These are phyloP conservation scores for Wiebesia pumilae DNA, from an alignment of 1,140 invertebrate genomes.

Conservation along the genomic window DNA sequence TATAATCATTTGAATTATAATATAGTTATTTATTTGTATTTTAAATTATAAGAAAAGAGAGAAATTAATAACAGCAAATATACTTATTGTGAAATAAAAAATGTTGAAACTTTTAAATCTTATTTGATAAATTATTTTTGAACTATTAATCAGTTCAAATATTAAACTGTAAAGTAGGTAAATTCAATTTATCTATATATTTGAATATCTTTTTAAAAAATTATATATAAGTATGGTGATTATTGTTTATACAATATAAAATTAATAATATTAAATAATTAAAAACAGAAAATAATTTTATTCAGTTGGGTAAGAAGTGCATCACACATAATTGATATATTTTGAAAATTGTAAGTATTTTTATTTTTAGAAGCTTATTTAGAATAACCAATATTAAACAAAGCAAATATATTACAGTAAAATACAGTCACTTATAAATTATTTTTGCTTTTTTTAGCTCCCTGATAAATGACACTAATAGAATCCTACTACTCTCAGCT, in stretches of 20 bases:
- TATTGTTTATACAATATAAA: background rate
- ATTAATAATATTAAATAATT: background rate
- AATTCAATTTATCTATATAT: no score
- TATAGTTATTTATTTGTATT: no score
- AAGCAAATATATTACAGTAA: background rate
- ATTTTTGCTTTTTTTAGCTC: background rate
- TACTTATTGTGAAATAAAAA: no score
- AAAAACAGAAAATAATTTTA: background rate
- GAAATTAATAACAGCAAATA: no score
- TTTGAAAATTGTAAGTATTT: background rate
- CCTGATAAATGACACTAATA: background rate
- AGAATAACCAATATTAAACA: background rate
- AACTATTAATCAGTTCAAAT: no score
- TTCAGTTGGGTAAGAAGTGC: no score
- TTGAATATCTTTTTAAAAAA: background rate
- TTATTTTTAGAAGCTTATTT: no score
- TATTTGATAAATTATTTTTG: no score
- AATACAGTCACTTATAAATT: background rate
- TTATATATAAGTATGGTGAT: background rate
- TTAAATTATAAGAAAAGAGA: no score
- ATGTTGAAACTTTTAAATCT: no score
- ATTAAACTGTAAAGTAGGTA: no score
- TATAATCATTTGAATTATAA: no score
- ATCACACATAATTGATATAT: background rate
- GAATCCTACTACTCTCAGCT: background rate